Evolutionary conservation across 2,797 vertebrate species (phyloP).

Genomic region (Scarus forsteni): DNA sequence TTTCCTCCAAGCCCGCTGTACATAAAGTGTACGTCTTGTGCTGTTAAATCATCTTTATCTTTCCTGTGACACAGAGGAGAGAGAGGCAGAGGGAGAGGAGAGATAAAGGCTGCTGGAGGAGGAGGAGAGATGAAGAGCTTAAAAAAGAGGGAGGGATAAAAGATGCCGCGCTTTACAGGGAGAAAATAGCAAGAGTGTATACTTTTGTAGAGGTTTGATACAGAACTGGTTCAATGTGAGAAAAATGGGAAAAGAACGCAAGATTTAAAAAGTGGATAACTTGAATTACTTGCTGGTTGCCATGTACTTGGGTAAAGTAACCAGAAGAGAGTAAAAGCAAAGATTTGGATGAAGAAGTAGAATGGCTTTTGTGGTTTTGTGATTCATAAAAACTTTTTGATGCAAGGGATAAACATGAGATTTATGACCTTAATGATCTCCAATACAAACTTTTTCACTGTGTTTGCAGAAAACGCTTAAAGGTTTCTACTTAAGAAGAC

Average conservation of each 20-base stretch:
- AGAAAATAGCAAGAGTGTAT: neutral
- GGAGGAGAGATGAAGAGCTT: constrained; percentile 11
- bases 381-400: too few species aligned
- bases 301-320: too few species aligned
- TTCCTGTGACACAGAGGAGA: constrained; percentile 20
- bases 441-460: too few species aligned
- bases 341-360: too few species aligned
- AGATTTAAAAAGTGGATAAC: neutral
- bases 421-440: too few species aligned
- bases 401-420: too few species aligned
- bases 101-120: constrained; percentile 28
- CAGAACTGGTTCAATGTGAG: neutral
- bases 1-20: constrained; percentile 15
- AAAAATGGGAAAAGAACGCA: neutral
- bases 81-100: constrained; percentile 15
- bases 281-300: too few species aligned
- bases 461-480: too few species aligned
- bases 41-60: constrained; percentile 58
- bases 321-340: too few species aligned
- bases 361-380: too few species aligned
- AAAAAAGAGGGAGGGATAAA: constrained; percentile 8
- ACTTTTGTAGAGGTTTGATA: constrained; percentile 8
- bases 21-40: constrained; percentile 25
- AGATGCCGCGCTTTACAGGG: neutral
- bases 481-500: too few species aligned